phyloP scores from a whole-genome alignment of 2,888 invertebrate species.

The Coecobrya sp. region DNA sequence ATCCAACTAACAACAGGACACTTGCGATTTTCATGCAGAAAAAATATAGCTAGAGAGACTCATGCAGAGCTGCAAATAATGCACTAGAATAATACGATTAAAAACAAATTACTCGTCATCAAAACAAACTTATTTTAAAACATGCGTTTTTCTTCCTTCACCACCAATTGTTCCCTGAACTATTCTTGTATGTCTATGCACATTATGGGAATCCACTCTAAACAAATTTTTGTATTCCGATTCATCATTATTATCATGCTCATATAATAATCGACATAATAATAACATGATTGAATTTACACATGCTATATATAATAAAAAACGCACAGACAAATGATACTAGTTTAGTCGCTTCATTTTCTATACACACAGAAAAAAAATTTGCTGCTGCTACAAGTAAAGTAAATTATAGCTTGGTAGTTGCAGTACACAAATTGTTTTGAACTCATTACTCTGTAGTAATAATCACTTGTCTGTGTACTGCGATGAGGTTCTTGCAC shows the following conservation, averaged over 20 bases:
- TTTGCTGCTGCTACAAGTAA: too few species aligned
- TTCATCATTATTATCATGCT: background rate
- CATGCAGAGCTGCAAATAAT: too few species aligned
- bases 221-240: background rate
- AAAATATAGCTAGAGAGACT: too few species aligned
- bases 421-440: conserved; percentile 36
- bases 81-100: background rate
- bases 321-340: background rate
- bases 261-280: background rate
- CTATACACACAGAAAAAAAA: too few species aligned
- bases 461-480: too few species aligned
- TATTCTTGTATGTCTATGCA: background rate
- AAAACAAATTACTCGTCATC: conserved; percentile 24
- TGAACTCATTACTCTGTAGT: conserved; percentile 51
- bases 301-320: background rate
- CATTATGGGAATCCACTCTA: background rate
- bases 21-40: conserved; percentile 41
- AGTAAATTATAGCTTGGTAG: too few species aligned
- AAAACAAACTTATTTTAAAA: background rate
- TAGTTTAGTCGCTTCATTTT: too few species aligned
- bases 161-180: too few species aligned
- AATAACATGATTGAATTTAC: background rate
- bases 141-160: background rate
- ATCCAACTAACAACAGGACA: background rate
- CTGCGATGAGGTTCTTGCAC: conserved; percentile 48